Base-by-base conservation (phyloP, 2,888 invertebrate species). In the Latheticus oryzae region DNA sequence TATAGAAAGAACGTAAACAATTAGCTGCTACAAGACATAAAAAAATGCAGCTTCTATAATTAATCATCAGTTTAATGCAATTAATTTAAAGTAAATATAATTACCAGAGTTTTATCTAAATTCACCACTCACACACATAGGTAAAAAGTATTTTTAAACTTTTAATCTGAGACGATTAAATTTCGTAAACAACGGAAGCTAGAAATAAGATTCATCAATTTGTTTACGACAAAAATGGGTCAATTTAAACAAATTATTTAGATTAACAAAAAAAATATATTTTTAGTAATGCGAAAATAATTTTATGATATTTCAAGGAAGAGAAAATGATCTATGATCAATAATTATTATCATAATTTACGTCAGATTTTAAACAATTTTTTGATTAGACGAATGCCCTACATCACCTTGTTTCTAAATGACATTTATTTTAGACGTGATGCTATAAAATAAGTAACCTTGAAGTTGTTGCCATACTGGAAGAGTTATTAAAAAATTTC, bases 201-300 rank as follows among this genome's bases (percentile, higher is more conserved):
- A 8, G 7, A 21, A 3, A n/a, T 24, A 28, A 16, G 9, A 15
- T 24, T 40, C 13, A 26, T 28, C 5, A 33, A 48, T 48, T 16
- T 48, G 48, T 48, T 33, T 48, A 48, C 48, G 3, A 23, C 5
- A 35, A 48, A 48, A 35, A 48, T 48, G 35, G 48, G 48, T 48
- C 48, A 48, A 35, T 47, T 48, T 35, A 15, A n/a, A n/a, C n/a
- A n/a, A n/a, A n/a, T n/a, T n/a, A n/a, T n/a, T n/a, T n/a, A n/a
- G n/a, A n/a, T n/a, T n/a, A n/a, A n/a, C n/a, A n/a, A n/a, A n/a
- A n/a, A n/a, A n/a, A n/a, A n/a, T n/a, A n/a, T n/a, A 48, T 48
- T 48, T 35, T 48, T 48, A 48, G 23, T 28, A 21, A n/a, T 4
- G 8, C 35, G 15, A 2, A n/a, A n/a, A n/a, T n/a, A n/a, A n/a